Conservation (phyloP, 2,113 vertebrate genomes). For the Ceuthmochares aereus region DNA sequence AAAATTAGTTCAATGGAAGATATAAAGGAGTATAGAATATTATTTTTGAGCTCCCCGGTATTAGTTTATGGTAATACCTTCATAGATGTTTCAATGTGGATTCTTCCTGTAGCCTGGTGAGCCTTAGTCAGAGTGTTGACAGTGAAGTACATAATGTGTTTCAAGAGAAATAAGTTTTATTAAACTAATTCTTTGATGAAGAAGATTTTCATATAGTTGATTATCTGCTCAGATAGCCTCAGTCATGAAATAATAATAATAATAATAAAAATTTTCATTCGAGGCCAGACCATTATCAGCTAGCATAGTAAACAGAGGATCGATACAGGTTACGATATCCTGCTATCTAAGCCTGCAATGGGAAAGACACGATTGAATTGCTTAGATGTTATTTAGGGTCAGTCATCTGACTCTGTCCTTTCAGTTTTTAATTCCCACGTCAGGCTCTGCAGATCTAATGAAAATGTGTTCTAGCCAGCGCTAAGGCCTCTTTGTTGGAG, state of each 20-base stretch:
- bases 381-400: slow-evolving; percentile 62
- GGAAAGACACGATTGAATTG: slow-evolving; percentile 52
- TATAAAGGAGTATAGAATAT: neutral
- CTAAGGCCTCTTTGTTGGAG: neutral
- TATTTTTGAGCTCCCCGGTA: neutral
- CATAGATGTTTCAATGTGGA: neutral
- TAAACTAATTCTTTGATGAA: neutral
- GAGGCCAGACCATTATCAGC: neutral
- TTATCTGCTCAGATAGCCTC: neutral
- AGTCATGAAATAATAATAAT: slow-evolving; percentile 35
- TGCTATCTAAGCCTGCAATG: slow-evolving; percentile 36
- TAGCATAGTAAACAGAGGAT: slow-evolving; percentile 33
- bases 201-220: slow-evolving; percentile 11
- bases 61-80: neutral
- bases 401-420: slow-evolving; percentile 48
- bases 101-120: neutral
- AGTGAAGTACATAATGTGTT: neutral
- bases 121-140: neutral
- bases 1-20: neutral
- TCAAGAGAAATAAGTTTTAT: neutral
- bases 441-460: slow-evolving; percentile 4
- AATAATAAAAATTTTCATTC: slow-evolving; percentile 30
- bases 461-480: neutral
- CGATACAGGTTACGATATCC: slow-evolving; percentile 25
- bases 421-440: slow-evolving; percentile 29